These are phyloP conservation scores for Ctenodactylus gundi DNA, from an alignment of 2,113 vertebrate species.

Conservation along the genomic window DNA sequence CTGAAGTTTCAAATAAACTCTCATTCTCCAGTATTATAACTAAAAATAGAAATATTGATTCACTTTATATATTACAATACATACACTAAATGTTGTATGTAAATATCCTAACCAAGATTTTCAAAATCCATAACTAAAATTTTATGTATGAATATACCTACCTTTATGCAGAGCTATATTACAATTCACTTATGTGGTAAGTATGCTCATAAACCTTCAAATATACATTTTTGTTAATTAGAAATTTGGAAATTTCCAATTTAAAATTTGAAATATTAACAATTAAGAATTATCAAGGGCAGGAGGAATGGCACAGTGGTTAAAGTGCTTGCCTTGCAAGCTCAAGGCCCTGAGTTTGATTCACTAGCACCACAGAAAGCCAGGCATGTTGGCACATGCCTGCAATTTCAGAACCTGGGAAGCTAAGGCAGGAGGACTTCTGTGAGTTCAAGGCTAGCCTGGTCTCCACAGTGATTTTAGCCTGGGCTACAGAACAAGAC, in stretches of 20 bases:
- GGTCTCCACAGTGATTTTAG: not conserved
- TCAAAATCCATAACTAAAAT: not conserved
- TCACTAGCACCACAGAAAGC: not conserved
- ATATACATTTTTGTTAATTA: not conserved
- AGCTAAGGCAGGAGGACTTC: not conserved
- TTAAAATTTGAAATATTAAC: slow-evolving; percentile 2
- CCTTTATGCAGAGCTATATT: not conserved
- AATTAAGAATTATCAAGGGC: slow-evolving; percentile 25
- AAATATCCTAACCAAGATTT: too few species aligned
- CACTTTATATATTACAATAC: too few species aligned
- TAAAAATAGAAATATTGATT: slow-evolving; percentile 44
- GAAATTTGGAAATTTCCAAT: slow-evolving; percentile 4
- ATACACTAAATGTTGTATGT: too few species aligned
- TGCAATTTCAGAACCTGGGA: not conserved
- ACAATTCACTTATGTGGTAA: not conserved
- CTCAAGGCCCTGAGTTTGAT: too few species aligned
- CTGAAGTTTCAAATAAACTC: slow-evolving; percentile 18
- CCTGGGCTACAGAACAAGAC: not conserved
- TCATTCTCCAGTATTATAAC: slow-evolving; percentile 27
- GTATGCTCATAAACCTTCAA: too few species aligned
- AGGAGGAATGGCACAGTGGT: too few species aligned
- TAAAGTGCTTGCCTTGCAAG: too few species aligned
- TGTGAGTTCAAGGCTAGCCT: not conserved
- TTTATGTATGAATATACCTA: not conserved
- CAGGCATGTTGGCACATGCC: not conserved